phyloP scores from a whole-genome alignment of 2,113 vertebrate genomes.

The Perognathus longimembris region DNA sequence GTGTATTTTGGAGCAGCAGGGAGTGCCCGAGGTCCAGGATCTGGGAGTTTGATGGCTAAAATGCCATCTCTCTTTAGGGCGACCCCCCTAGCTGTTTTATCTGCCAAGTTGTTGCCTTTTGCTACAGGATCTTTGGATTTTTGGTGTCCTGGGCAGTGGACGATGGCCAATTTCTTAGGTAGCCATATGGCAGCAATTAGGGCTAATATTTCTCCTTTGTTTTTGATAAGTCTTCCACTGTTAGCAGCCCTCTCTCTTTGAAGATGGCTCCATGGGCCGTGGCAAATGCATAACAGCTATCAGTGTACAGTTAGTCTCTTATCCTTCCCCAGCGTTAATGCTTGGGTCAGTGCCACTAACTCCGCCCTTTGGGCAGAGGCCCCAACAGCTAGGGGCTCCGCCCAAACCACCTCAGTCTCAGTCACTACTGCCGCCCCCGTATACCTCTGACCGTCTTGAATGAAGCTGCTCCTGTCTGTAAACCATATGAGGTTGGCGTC shows the following conservation, averaged over 20 bases:
- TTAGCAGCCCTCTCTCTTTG: accelerated
- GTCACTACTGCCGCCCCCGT: too few relatives aligned
- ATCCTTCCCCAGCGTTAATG: neutral
- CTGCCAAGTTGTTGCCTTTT: neutral
- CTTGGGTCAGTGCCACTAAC: neutral
- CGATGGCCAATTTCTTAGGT: too few relatives aligned
- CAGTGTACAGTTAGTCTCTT: neutral
- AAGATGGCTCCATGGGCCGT: too few relatives aligned
- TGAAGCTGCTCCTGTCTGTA: neutral
- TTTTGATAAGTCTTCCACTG: neutral
- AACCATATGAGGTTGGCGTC: neutral
- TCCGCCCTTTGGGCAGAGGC: neutral
- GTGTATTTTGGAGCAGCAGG: too few relatives aligned
- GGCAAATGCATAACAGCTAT: too few relatives aligned
- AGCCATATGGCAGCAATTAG: too few relatives aligned
- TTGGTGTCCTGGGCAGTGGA: neutral
- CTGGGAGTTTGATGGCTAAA: too few relatives aligned
- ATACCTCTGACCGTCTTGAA: too few relatives aligned
- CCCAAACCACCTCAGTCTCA: neutral
- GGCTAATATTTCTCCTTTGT: too few relatives aligned
- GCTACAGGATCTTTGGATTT: accelerated
- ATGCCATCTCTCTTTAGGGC: too few relatives aligned
- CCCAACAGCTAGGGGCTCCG: accelerated
- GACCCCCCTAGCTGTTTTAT: neutral
- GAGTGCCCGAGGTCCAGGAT: too few relatives aligned